Percentiles rank a stretch among this genome's conserved stretches.
Conservation (phyloP, 2,888 invertebrate species). For the Apamea monoglypha region DNA sequence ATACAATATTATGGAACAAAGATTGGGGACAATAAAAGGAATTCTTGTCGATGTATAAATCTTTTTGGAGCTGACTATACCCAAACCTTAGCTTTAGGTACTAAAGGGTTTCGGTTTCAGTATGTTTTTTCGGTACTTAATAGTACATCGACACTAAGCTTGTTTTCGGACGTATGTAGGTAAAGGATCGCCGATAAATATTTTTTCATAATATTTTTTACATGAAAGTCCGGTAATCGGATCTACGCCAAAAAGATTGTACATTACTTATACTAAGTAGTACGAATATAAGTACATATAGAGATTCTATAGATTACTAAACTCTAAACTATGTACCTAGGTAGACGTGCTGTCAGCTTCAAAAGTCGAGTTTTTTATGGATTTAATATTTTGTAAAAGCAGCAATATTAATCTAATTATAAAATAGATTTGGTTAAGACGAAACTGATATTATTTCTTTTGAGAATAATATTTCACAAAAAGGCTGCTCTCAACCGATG, state of each 20-base stretch:
- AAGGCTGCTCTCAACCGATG: constrained; percentile 33
- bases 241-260: neutral
- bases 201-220: constrained; percentile 14
- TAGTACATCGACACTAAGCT: constrained; percentile 25
- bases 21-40: neutral
- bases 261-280: no score
- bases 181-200: constrained; percentile 15
- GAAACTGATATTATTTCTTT: neutral
- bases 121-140: neutral
- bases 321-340: neutral
- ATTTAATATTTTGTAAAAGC: neutral
- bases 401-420: neutral
- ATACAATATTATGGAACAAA: neutral
- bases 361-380: neutral
- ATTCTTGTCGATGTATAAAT: neutral
- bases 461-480: constrained; percentile 4
- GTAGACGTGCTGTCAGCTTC: neutral
- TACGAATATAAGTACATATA: no score
- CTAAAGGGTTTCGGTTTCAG: neutral
- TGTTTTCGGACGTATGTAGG: neutral
- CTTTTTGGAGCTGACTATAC: neutral
- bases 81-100: neutral
- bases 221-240: neutral
- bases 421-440: neutral
- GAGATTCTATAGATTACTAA: neutral